These are phyloP conservation scores for Spodoptera litura DNA, from an alignment of 1,140 invertebrate genomes.

Conservation along the genomic window DNA sequence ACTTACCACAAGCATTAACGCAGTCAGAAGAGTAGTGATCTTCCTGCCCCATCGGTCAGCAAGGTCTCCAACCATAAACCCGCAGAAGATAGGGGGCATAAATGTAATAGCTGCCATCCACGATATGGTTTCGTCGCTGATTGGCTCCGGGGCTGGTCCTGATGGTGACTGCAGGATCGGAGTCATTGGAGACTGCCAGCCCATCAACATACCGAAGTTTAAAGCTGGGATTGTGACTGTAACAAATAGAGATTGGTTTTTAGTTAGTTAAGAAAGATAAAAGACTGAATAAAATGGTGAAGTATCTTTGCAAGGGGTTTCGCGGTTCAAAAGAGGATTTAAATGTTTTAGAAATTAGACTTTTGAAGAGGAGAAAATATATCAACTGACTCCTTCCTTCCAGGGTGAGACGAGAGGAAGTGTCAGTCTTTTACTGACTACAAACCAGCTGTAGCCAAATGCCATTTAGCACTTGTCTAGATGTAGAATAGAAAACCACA, in stretches of 20 bases:
- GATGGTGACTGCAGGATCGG: constrained; percentile 69
- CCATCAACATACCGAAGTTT: constrained; percentile 82
- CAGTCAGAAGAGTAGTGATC: constrained; percentile 71
- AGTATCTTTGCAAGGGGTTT: too few relatives aligned
- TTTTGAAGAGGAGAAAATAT: too few relatives aligned
- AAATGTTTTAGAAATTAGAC: too few relatives aligned
- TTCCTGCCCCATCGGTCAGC: constrained; percentile 79
- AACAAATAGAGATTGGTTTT: constrained; percentile 39
- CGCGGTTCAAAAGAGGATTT: too few relatives aligned
- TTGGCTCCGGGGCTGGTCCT: constrained; percentile 75
- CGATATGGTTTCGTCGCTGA: constrained; percentile 76
- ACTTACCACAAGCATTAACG: constrained; percentile 74
- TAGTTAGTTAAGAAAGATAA: too few relatives aligned
- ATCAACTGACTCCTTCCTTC: too few relatives aligned
- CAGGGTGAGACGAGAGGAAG: too few relatives aligned
- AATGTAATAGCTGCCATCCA: constrained; percentile 83
- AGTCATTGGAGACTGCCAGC: constrained; percentile 82
- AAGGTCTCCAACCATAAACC: constrained; percentile 71
- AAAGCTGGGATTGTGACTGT: constrained; percentile 78
- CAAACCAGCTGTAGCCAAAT: too few relatives aligned
- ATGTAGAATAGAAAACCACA: too few relatives aligned
- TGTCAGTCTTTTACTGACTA: too few relatives aligned
- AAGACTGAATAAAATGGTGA: too few relatives aligned
- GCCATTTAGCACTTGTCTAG: too few relatives aligned
- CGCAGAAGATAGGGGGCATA: constrained; percentile 78